phyloP scores from a whole-genome alignment of 2,888 invertebrate genomes.

The Caenorhabditis afra region DNA sequence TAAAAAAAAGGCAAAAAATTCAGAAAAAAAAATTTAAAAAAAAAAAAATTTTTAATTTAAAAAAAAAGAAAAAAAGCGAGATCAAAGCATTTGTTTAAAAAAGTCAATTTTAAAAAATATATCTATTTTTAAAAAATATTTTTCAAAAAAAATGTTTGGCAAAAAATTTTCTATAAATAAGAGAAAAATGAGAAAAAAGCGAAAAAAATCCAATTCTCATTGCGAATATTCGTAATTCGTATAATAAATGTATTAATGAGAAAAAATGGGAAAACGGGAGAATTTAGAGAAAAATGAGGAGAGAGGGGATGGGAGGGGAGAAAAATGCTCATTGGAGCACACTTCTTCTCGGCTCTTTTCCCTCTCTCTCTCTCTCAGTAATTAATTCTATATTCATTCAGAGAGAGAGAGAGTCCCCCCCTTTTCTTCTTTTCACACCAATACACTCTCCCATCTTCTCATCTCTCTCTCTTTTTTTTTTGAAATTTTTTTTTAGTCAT shows the following conservation, averaged over 20 bases:
- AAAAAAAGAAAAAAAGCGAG: too few relatives aligned
- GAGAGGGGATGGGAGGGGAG: too few relatives aligned
- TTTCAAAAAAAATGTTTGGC: too few relatives aligned
- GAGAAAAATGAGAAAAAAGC: too few relatives aligned
- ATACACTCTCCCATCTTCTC: background rate
- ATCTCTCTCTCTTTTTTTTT: background rate
- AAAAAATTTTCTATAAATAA: too few relatives aligned
- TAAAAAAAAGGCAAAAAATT: too few relatives aligned
- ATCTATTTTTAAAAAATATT: too few relatives aligned
- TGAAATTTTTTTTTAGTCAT: background rate
- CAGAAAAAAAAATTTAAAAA: too few relatives aligned
- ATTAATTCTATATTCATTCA: slow-evolving; percentile 62
- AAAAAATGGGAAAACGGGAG: background rate
- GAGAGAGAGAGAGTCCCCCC: slow-evolving; percentile 25
- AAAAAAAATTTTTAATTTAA: too few relatives aligned
- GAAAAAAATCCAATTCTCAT: background rate
- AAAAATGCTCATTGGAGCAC: slow-evolving; percentile 7
- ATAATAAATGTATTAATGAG: background rate
- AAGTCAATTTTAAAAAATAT: too few relatives aligned
- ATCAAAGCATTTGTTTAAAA: too few relatives aligned
- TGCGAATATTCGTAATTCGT: background rate
- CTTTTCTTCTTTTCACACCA: slow-evolving; percentile 28
- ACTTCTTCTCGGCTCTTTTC: background rate
- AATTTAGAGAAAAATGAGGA: slow-evolving; percentile 8
- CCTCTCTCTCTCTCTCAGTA: slow-evolving; percentile 33